Conservation (phyloP, 1,140 invertebrate species). For the Amphibalanus amphitrite region DNA sequence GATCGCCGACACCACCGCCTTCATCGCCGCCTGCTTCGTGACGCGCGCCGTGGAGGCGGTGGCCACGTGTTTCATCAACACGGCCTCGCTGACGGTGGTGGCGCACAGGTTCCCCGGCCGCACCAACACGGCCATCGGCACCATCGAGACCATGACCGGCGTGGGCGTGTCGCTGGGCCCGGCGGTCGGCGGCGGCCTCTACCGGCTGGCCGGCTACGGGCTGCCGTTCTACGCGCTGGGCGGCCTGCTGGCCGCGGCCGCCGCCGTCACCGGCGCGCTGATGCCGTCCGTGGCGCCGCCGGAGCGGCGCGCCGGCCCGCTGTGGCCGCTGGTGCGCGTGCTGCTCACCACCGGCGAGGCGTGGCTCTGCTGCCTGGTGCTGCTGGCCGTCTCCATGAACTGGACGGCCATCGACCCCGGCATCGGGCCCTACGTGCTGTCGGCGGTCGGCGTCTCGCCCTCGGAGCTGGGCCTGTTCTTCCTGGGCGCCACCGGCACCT, state of each 20-base stretch:
- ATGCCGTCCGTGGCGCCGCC: constrained; percentile 36
- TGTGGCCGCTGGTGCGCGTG: constrained; percentile 40
- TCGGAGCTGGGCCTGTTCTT: not conserved
- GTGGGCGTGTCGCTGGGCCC: constrained; percentile 37
- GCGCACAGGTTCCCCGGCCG: constrained; percentile 30
- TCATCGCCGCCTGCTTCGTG: constrained; percentile 28
- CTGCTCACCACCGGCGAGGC: constrained; percentile 39
- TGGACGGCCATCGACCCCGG: not conserved
- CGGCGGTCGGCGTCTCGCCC: not conserved
- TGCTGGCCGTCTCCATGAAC: not conserved
- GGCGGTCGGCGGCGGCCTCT: constrained; percentile 29
- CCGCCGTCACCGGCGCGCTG: constrained; percentile 35
- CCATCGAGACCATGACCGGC: constrained; percentile 28
- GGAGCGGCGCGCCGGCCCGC: constrained; percentile 34
- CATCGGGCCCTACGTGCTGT: not conserved
- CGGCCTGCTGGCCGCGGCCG: constrained; percentile 27
- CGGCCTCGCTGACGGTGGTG: constrained; percentile 39
- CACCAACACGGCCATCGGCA: constrained; percentile 28
- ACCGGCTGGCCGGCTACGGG: constrained; percentile 34
- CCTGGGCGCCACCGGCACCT: not conserved
- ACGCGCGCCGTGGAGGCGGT: constrained; percentile 38
- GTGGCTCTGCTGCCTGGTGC: constrained; percentile 24
- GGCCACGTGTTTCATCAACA: constrained; percentile 33
- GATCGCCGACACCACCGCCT: constrained; percentile 35
- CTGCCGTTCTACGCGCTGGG: constrained; percentile 36